Conservation (phyloP, 2,797 vertebrate genomes). For the Sebastes iracundus region DNA sequence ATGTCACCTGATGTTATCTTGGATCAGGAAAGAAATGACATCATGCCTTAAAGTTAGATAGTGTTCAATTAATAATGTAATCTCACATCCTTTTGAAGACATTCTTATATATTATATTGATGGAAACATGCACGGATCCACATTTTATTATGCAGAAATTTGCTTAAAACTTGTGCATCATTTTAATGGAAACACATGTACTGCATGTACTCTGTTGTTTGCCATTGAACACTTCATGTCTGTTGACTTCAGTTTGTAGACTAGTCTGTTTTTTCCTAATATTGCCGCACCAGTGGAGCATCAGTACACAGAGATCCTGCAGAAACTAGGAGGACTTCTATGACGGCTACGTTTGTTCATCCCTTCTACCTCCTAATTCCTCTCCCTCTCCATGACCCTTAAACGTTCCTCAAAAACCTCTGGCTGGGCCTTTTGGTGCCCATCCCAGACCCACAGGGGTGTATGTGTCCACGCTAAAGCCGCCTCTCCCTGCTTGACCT, state of each 20-base stretch:
- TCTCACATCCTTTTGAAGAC: too few species aligned
- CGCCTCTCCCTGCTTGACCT: slow-evolving; percentile 67
- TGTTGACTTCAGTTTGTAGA: not conserved
- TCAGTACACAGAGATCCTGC: not conserved
- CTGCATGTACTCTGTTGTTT: too few species aligned
- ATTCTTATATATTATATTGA: not conserved
- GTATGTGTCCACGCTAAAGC: slow-evolving; percentile 57
- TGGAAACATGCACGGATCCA: not conserved
- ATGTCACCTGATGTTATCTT: too few species aligned
- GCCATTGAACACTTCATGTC: not conserved
- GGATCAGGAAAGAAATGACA: not conserved
- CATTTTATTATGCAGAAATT: not conserved
- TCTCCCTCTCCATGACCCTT: slow-evolving; percentile 22
- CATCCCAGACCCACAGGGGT: slow-evolving; percentile 42
- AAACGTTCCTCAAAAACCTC: slow-evolving; percentile 57
- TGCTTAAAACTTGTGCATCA: not conserved
- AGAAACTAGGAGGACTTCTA: slow-evolving; percentile 34
- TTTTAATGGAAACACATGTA: not conserved
- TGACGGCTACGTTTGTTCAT: slow-evolving; percentile 14
- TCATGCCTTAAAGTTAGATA: too few species aligned
- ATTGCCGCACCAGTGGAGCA: not conserved
- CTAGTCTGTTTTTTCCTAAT: not conserved
- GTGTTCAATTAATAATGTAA: too few species aligned
- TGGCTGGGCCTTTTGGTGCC: slow-evolving; percentile 38
- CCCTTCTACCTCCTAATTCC: slow-evolving; percentile 33